Conservation (phyloP, 2,888 invertebrate genomes). For the Clanis bilineata region DNA sequence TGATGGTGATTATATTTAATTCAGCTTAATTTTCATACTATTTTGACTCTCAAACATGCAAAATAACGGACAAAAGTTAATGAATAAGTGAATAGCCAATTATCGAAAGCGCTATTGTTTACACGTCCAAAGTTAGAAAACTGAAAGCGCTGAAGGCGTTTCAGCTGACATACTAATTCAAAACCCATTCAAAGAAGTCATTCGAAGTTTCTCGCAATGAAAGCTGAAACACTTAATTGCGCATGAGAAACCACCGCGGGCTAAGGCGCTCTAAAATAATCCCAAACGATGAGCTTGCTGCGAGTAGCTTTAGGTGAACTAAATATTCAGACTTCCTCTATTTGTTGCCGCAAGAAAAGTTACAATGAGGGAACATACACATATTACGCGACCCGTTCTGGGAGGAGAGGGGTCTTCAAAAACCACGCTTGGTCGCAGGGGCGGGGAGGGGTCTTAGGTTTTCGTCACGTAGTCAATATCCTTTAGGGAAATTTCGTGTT, state of each 20-base stretch:
- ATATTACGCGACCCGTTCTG: too few relatives aligned
- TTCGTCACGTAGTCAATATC: too few relatives aligned
- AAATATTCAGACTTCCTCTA: slow-evolving; percentile 58
- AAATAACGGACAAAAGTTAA: too few relatives aligned
- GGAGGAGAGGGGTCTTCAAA: too few relatives aligned
- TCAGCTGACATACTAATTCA: slow-evolving; percentile 37
- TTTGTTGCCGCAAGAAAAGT: slow-evolving; percentile 50
- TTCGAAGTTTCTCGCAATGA: slow-evolving; percentile 59
- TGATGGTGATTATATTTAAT: too few relatives aligned
- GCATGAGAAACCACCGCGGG: slow-evolving; percentile 43
- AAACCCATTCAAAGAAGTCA: slow-evolving; percentile 51
- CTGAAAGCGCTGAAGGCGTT: slow-evolving; percentile 15
- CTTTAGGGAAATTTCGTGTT: too few relatives aligned
- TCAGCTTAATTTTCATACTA: too few relatives aligned
- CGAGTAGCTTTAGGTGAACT: slow-evolving; percentile 52
- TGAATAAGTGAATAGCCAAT: too few relatives aligned
- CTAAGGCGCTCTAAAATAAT: slow-evolving; percentile 52
- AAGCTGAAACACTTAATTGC: slow-evolving; percentile 66
- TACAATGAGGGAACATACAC: too few relatives aligned
- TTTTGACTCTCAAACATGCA: too few relatives aligned
- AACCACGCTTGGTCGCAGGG: too few relatives aligned
- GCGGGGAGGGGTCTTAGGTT: too few relatives aligned
- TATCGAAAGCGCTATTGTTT: neutral
- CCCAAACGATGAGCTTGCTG: slow-evolving; percentile 47
- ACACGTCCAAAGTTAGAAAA: slow-evolving; percentile 24